Evolutionary conservation across 2,113 vertebrate species (phyloP), one percentile per base, ranked within the genome.

Genomic region (Indicator maculatus): DNA sequence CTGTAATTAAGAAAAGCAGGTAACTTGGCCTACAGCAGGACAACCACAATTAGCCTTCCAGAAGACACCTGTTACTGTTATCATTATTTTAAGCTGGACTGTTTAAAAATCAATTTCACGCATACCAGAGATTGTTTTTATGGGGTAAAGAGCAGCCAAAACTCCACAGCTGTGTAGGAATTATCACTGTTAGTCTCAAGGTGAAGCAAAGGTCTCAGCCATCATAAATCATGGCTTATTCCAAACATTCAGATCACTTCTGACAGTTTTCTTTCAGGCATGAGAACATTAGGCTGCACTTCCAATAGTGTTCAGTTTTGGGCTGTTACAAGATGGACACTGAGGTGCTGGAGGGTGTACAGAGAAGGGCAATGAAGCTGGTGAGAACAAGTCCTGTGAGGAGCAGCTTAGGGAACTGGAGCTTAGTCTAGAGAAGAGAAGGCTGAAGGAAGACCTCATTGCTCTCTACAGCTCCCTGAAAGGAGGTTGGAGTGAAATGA

Each of bases 41-140:
- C 16, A 45, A 21, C 20, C 58, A 28, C 45, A 21, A 12, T 12
- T 5, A 39, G 8, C 11, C 15, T 16, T 16, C 9, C 1, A 0
- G 16, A 56, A 30, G 2, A 1, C 44, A 77, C 56, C 84, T 90
- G 60, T 26, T 38, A 14, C 67, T 66, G 11, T 26, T 47, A 17
- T 0, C 19, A 41, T 39, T 82, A 63, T 63, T 69, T 81, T 26
- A 73, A 58, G 45, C 12, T 30, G 28, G 60, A 28, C 39, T 36
- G 50, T 33, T 81, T 33, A 66, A 60, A 77, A 79, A 83, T 12
- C 72, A 53, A 39, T 74, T 58, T 45, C 45, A 58, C 24, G 65
- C 73, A 74, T 50, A 50, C 26, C 84, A 71, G 55, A 61, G 39
- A 73, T 31, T 47, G 31, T 23, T 77, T 59, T 50, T 50, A 2